phyloP scores from a whole-genome alignment of 2,888 invertebrate species.

The Trissonchulus latispiculum region DNA sequence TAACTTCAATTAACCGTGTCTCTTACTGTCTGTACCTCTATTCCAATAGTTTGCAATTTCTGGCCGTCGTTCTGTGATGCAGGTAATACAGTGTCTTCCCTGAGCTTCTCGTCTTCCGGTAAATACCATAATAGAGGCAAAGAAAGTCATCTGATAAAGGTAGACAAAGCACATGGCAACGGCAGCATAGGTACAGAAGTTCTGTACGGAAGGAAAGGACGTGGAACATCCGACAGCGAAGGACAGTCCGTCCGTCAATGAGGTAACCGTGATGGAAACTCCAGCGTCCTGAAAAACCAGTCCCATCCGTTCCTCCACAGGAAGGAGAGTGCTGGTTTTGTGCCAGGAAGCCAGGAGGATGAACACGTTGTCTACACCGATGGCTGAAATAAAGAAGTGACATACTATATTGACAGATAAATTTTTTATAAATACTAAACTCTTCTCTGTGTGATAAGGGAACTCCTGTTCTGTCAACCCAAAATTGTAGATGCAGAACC shows the following conservation, averaged over 20 bases:
- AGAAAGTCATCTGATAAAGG: slow-evolving; percentile 82
- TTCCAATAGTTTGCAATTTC: no score
- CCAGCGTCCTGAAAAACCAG: slow-evolving; percentile 81
- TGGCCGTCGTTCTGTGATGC: no score
- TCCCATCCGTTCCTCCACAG: slow-evolving; percentile 73
- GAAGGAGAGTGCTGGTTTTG: slow-evolving; percentile 57
- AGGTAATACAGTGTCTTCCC: slow-evolving; percentile 35
- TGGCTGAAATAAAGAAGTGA: slow-evolving; percentile 62
- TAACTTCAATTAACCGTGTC: no score
- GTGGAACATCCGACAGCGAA: slow-evolving; percentile 85
- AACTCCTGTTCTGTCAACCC: no score
- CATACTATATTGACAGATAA: no score
- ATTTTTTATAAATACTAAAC: no score
- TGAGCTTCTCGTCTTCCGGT: slow-evolving; percentile 24
- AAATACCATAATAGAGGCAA: slow-evolving; percentile 55
- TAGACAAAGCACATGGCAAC: slow-evolving; percentile 80
- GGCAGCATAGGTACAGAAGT: slow-evolving; percentile 89
- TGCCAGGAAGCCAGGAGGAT: slow-evolving; percentile 91
- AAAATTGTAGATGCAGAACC: no score
- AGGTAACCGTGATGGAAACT: slow-evolving; percentile 86
- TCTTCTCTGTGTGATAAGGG: no score
- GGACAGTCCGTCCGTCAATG: slow-evolving; percentile 75
- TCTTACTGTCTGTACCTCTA: no score
- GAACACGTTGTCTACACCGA: slow-evolving; percentile 90
- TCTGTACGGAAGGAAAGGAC: slow-evolving; percentile 82